Base-by-base conservation (phyloP, 2,888 invertebrate genomes). In the Epirrhoe tristata region DNA sequence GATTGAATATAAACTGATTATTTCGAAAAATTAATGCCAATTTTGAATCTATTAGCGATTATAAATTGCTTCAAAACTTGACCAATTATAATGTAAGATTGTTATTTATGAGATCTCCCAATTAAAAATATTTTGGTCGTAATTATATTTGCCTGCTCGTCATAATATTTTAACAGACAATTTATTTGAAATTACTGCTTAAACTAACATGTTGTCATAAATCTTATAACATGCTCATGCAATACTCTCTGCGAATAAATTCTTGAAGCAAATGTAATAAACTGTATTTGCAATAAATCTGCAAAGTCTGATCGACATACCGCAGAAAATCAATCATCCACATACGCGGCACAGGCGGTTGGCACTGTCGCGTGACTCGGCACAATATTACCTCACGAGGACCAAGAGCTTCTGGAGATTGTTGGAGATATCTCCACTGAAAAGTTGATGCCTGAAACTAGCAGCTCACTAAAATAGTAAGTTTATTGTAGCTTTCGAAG, bases 391-490 rank as follows among this genome's bases (percentile, higher is more conserved):
- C 74, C 72, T 75, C 78, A 75, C 78, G 73, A 75, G 78, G 78
- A 78, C 71, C 73, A 74, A 82, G 82, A 77, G 77, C 77, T 77
- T 73, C 78, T 75, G 86, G 92, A 74, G 79, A 77, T 80, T 77
- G 75, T 74, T 74, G 87, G 92, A 74, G 92, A 92, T 91, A 88
- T 92, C 92, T 80, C 92, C 85, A 76, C 76, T 72, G 72, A 59
- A 54, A 63, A 66, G 54, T 64, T 52, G 63, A 57, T 52, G 39
- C 31, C 58, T 59, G 58, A 52, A 67, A 52, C 66, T 66, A 63
- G 59, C 56, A 52, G 59, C 52, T 36, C 16, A 51, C 17, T 62
- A 24, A 52, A 62, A 50, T 64, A 63, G 43, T 52, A 48, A 59
- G n/a, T 58, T 63, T 63, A 58, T 54, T 58, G 24, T 39, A 48